These are phyloP conservation scores for Molossus molossus DNA, from an alignment of 2,797 vertebrate genomes.

Conservation along the genomic window DNA sequence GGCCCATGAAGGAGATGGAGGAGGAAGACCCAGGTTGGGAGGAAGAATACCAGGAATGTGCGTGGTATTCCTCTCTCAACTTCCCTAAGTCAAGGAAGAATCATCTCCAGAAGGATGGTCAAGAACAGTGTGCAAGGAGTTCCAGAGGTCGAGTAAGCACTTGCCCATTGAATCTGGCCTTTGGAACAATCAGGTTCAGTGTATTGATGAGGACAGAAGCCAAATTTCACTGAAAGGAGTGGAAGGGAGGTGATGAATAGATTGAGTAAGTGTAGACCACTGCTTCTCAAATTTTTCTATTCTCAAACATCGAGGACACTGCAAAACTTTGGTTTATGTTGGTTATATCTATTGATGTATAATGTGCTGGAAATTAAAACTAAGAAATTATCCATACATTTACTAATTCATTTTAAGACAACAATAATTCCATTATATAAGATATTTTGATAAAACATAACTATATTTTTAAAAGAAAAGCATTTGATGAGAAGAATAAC, in stretches of 20 bases:
- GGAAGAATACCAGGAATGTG: background rate
- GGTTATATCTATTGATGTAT: background rate
- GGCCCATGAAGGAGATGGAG: background rate
- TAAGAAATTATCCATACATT: background rate
- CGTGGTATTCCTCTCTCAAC: background rate
- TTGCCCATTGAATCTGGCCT: background rate
- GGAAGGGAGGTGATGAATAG: background rate
- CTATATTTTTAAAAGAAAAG: background rate
- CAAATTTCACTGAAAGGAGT: background rate
- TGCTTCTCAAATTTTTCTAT: background rate
- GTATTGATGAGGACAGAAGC: background rate
- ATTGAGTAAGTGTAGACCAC: background rate
- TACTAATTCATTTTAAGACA: background rate
- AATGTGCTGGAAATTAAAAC: background rate
- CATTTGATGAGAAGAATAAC: slow-evolving; percentile 5
- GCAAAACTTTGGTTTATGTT: background rate
- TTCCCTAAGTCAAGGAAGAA: background rate
- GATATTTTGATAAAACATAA: background rate
- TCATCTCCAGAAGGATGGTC: background rate
- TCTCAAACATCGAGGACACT: background rate
- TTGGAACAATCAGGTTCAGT: background rate
- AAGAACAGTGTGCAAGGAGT: background rate
- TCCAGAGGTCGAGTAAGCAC: background rate
- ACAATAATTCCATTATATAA: background rate
- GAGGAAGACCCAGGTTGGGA: background rate